Evolutionary conservation across 2,888 invertebrate species (phyloP).

Genomic region (Galerucella calmariensis): DNA sequence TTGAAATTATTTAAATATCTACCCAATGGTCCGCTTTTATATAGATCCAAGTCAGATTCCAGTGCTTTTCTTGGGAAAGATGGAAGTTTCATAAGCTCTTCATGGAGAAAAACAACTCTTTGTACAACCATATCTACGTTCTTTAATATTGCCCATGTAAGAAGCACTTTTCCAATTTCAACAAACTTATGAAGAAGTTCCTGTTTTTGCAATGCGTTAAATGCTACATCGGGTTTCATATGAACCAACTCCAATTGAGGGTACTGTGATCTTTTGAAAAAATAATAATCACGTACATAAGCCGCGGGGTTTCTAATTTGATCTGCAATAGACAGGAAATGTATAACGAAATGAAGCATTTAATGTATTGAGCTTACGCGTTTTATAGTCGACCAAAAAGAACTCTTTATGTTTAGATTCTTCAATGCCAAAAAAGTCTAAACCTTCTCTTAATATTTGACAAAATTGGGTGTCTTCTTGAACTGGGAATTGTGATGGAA

Average conservation of each 20-base stretch:
- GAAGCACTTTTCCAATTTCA: constrained; percentile 94
- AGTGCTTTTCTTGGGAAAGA: constrained; percentile 98
- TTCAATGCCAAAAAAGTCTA: constrained; percentile 97
- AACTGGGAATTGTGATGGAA: constrained; percentile 98
- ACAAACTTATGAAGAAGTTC: constrained; percentile 94
- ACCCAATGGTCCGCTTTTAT: constrained; percentile 83
- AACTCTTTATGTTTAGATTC: constrained; percentile 89
- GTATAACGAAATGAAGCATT: neutral
- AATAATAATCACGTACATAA: constrained; percentile 90
- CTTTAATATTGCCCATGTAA: constrained; percentile 92
- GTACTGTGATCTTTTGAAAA: constrained; percentile 88
- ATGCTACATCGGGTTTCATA: constrained; percentile 93
- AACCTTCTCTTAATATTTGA: constrained; percentile 92
- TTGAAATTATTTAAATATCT: neutral
- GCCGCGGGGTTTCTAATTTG: constrained; percentile 96
- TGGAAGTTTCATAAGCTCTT: constrained; percentile 97
- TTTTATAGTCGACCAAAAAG: constrained; percentile 97
- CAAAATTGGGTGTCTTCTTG: constrained; percentile 97
- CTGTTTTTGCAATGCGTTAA: constrained; percentile 88
- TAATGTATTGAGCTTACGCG: constrained; percentile 75
- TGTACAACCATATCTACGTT: constrained; percentile 97
- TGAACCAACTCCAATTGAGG: constrained; percentile 94
- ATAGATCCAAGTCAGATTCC: constrained; percentile 94
- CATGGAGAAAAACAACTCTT: constrained; percentile 97
- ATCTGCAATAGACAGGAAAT: constrained; percentile 68